Evolutionary conservation across 2,113 vertebrate genomes (phyloP).

Genomic region (Silurus asotus): DNA sequence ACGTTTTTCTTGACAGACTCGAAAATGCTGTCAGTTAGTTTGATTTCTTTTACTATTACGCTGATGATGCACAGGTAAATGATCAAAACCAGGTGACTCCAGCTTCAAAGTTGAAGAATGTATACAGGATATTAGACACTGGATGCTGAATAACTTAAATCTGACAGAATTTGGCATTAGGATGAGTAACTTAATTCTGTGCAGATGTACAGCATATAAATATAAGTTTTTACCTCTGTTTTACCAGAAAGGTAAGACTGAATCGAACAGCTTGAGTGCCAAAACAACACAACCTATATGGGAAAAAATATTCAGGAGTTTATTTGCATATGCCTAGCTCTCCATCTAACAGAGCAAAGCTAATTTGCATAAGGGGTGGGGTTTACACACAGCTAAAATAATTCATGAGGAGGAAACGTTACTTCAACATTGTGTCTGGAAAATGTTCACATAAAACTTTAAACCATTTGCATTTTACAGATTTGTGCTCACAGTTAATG

Average conservation of each 20-base stretch:
- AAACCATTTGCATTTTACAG: not conserved
- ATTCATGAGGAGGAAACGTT: not conserved
- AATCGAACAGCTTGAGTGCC: not conserved
- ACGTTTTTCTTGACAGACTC: not conserved
- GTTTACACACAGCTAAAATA: not conserved
- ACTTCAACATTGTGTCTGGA: not conserved
- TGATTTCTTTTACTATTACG: not conserved
- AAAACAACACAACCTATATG: not conserved
- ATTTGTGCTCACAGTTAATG: not conserved
- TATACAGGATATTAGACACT: not conserved
- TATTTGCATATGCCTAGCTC: not conserved
- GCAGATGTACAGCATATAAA: not conserved
- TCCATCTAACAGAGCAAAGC: not conserved
- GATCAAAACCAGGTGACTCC: not conserved
- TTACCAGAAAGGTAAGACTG: not conserved
- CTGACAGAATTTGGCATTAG: not conserved
- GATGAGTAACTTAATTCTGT: not conserved
- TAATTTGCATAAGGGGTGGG: not conserved
- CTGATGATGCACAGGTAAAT: not conserved
- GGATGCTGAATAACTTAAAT: not conserved
- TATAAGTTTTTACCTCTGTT: too few relatives aligned
- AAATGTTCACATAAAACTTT: not conserved
- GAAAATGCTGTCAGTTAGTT: not conserved
- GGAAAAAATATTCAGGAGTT: not conserved
- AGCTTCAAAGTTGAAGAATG: not conserved